A percentile compares a stretch with the other conserved stretches of the same genome.
Evolutionary conservation across 2,888 invertebrate genomes (phyloP).

Genomic region (Cryptops parisi): DNA sequence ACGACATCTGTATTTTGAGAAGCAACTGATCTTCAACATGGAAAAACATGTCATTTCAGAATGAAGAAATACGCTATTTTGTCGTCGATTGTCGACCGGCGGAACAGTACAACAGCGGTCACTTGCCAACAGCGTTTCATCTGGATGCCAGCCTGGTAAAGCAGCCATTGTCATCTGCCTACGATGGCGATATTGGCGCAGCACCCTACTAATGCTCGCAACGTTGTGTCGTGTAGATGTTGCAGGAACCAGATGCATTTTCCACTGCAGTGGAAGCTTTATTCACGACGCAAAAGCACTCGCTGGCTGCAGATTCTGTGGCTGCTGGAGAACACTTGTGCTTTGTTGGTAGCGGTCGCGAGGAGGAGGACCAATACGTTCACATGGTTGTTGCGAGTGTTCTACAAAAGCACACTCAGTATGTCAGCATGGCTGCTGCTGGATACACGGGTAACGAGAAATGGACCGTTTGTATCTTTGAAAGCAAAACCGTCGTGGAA

Average conservation of each 20-base stretch:
- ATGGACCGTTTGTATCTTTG: too few relatives aligned
- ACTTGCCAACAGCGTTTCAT: constrained; percentile 94
- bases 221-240: constrained; percentile 55
- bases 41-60: too few relatives aligned
- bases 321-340: constrained; percentile 40
- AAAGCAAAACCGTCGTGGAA: background rate
- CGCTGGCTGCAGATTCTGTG: constrained; percentile 63
- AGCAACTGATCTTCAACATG: too few relatives aligned
- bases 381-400: constrained; percentile 98
- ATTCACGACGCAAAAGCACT: constrained; percentile 78
- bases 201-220: too few relatives aligned
- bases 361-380: constrained; percentile 88
- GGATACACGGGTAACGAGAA: constrained; percentile 64
- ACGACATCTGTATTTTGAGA: too few relatives aligned
- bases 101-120: constrained; percentile 93
- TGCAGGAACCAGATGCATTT: constrained; percentile 91
- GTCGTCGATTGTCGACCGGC: constrained; percentile 93
- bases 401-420: constrained; percentile 80
- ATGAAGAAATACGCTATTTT: constrained; percentile 55
- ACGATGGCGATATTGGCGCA: too few relatives aligned
- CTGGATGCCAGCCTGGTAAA: constrained; percentile 78
- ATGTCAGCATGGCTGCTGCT: constrained; percentile 79
- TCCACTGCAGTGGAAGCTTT: constrained; percentile 83
- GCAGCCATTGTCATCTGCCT: too few relatives aligned
- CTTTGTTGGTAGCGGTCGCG: constrained; percentile 75